Conservation (phyloP, 2,797 vertebrate genomes). For the Cygnus olor region DNA sequence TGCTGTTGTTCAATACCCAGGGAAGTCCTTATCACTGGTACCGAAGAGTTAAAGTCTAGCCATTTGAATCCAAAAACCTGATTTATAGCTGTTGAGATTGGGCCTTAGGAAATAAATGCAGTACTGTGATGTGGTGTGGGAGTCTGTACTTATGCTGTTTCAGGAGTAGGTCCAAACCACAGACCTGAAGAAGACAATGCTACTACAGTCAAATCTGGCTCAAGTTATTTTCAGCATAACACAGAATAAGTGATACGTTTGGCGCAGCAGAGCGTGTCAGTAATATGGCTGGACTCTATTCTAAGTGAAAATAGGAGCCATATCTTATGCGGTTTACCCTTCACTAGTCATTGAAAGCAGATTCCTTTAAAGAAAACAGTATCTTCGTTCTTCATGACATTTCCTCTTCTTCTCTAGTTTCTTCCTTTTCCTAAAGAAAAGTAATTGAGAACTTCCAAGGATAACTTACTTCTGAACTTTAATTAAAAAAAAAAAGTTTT, state of each 20-base stretch:
- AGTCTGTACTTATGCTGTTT: constrained; percentile 42
- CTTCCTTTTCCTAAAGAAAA: neutral
- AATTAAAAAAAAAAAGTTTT: too few relatives aligned
- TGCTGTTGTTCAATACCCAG: neutral
- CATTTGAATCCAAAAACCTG: constrained; percentile 21
- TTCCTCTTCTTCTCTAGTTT: constrained; percentile 50
- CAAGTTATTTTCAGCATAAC: constrained; percentile 44
- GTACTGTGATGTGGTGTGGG: constrained; percentile 64
- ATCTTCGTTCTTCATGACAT: neutral
- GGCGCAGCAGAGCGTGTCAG: neutral
- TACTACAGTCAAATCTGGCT: constrained; percentile 58
- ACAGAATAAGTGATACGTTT: constrained; percentile 48
- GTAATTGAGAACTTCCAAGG: neutral
- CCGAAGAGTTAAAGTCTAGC: constrained; percentile 52
- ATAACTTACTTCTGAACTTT: neutral
- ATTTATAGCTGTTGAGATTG: constrained; percentile 56
- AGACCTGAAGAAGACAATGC: constrained; percentile 62
- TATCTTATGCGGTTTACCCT: constrained; percentile 35
- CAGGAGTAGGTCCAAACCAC: constrained; percentile 67
- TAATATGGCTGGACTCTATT: constrained; percentile 31
- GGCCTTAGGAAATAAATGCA: constrained; percentile 58
- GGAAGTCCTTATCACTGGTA: constrained; percentile 45
- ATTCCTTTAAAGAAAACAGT: constrained; percentile 29
- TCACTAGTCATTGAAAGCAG: neutral
- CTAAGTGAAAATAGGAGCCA: constrained; percentile 28